A percentile compares a stretch with the other conserved stretches of the same genome.
These are phyloP conservation scores for Andrena fulva DNA, from an alignment of 2,888 invertebrate species.

Conservation along the genomic window DNA sequence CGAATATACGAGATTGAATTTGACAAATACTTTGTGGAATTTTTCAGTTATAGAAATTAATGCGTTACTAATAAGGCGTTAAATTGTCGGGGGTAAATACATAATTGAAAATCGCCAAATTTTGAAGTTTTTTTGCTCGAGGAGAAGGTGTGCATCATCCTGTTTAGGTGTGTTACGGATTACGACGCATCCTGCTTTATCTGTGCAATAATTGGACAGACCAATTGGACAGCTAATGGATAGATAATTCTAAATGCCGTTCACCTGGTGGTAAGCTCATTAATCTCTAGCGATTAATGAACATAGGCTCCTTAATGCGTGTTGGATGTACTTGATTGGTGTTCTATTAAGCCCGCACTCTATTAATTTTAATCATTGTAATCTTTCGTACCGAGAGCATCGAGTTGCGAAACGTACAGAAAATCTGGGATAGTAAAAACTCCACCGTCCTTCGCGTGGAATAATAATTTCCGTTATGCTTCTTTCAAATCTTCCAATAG, in stretches of 20 bases:
- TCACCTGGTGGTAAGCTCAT: slow-evolving; percentile 26
- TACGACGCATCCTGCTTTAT: neutral
- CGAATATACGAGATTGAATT: too few species aligned
- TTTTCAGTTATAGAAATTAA: too few species aligned
- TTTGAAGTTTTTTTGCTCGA: too few species aligned
- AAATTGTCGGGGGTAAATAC: too few species aligned
- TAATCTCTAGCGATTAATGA: slow-evolving; percentile 25
- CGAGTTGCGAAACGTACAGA: too few species aligned
- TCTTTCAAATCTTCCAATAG: neutral
- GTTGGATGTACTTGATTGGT: slow-evolving; percentile 14
- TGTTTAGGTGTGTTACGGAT: neutral
- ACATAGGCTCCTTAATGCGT: slow-evolving; percentile 5
- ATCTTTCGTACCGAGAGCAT: too few species aligned
- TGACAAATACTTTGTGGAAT: too few species aligned
- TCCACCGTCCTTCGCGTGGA: neutral
- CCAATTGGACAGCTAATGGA: slow-evolving; percentile 13
- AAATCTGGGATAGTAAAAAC: neutral
- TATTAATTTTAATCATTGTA: slow-evolving; percentile 5
- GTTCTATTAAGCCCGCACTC: neutral
- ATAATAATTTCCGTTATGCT: neutral
- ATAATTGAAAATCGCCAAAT: too few species aligned
- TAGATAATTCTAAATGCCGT: slow-evolving; percentile 31
- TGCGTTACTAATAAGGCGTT: too few species aligned
- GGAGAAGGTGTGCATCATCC: too few species aligned
- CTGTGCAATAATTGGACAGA: neutral